These are phyloP conservation scores for Catocala fraxini DNA, from an alignment of 2,888 invertebrate species.

Conservation along the genomic window DNA sequence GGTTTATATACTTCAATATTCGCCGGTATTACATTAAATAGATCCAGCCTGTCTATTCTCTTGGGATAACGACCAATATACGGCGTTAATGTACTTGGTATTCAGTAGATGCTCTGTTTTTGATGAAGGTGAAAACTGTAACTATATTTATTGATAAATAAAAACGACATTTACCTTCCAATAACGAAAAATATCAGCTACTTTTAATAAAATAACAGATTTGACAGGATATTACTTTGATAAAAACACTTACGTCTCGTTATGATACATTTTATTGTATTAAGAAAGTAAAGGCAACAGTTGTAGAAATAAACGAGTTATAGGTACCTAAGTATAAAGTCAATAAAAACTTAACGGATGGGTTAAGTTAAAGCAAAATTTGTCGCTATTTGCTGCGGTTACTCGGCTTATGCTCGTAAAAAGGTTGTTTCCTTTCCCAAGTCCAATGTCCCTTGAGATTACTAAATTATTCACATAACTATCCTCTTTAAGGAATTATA, in stretches of 20 bases:
- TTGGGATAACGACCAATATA: conserved; percentile 19
- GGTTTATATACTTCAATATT: conserved; percentile 19
- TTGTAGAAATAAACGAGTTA: conserved; percentile 10
- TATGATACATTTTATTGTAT: no score
- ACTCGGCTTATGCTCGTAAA: conserved; percentile 6
- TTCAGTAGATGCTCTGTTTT: conserved; percentile 7
- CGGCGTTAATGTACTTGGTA: conserved; percentile 15
- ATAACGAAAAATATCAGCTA: no score
- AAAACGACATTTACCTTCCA: background rate
- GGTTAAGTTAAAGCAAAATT: conserved; percentile 23
- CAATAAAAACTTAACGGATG: conserved; percentile 23
- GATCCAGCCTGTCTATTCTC: conserved; percentile 13
- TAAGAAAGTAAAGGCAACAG: no score
- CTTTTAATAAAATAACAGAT: no score
- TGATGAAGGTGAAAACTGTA: conserved; percentile 4
- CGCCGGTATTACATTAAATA: conserved; percentile 20
- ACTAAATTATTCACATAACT: background rate
- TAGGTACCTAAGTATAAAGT: conserved; percentile 10
- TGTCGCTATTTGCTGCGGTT: conserved; percentile 26
- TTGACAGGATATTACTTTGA: no score
- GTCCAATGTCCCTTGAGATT: background rate
- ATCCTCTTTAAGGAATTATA: no score
- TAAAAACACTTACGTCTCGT: no score
- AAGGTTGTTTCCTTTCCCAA: conserved; percentile 9
- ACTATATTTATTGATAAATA: background rate